These are phyloP conservation scores for Bufotes viridis DNA, from an alignment of 2,797 vertebrate species.

Conservation along the genomic window DNA sequence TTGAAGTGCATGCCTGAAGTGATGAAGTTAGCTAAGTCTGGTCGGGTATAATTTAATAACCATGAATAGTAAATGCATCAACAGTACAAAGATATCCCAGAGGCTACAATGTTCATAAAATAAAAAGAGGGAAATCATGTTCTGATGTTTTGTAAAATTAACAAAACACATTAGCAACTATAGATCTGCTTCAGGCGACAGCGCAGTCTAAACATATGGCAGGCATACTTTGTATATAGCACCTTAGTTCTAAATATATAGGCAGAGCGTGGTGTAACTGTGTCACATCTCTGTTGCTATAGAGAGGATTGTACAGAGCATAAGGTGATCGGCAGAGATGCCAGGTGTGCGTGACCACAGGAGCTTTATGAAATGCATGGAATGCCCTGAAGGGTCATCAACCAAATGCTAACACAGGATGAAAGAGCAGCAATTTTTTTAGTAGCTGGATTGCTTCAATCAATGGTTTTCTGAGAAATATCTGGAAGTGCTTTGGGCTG, in stretches of 20 bases:
- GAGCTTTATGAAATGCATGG: not conserved
- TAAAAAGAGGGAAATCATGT: not conserved
- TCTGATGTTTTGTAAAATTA: not conserved
- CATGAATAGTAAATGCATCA: not conserved
- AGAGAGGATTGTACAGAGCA: not conserved
- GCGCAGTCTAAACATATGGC: not conserved
- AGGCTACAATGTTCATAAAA: not conserved
- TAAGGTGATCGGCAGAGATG: not conserved
- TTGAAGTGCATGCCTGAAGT: not conserved
- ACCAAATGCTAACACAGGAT: not conserved
- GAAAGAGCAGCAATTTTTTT: not conserved
- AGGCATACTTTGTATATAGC: not conserved
- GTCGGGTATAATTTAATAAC: slow-evolving; percentile 12
- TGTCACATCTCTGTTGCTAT: not conserved
- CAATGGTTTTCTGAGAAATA: slow-evolving; percentile 1
- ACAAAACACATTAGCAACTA: not conserved
- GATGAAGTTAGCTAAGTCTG: not conserved
- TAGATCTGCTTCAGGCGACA: not conserved
- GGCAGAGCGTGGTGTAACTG: not conserved
- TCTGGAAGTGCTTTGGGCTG: not conserved
- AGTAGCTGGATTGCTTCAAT: not conserved
- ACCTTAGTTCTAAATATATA: not conserved
- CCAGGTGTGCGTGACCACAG: not conserved
- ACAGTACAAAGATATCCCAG: slow-evolving; percentile 7
- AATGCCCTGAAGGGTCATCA: not conserved